Evolutionary conservation across 92 coral and sea anemone genomes (phyloP), one percentile per base, ranked within the genome.

Genomic region (Zoanthus solanderi): DNA sequence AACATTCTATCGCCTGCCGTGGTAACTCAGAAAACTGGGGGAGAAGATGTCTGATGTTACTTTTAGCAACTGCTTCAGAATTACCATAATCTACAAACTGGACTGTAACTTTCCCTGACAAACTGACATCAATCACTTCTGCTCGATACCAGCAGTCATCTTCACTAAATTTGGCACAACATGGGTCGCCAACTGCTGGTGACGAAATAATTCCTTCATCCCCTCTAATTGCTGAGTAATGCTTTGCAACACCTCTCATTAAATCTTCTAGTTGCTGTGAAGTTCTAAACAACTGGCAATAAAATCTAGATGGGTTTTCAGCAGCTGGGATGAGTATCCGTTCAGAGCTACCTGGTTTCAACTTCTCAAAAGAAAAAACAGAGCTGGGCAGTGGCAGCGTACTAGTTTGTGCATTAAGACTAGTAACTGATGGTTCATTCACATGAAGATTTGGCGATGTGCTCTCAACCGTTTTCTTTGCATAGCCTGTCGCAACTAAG

Each of bases 111-210:
- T 93, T 87, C 23, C 91, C 88, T 1, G 97, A 81, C 31, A 72
- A 75, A 7, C 37, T 75, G 12, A 89, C 78, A 14, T 78, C 88
- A 0, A 79, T 78, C 10, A 97, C 98, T 47, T 92, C 74, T 67
- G 97, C 99, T 66, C 99, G 89, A 73, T 97, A 97, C 99, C 99
- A 97, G 45, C 95, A 93, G 28, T 90, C 78, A 53, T 97, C 99
- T 88, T 97, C 98, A 10, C 97, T 84, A 65, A 95, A 97, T 86
- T 91, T 93, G 9, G 97, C 98, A 92, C 99, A 95, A 63, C 99
- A 97, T 0, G 95, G 91, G 76, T 95, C 98, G 23, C 98, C 97
- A 46, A 94, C 91, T 23, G 93, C 92, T 2, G 98, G 99, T 9
- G 94, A 78, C 0, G 92, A 88, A 71, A 97, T 92, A 67, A 92